phyloP scores from a whole-genome alignment of 2,888 invertebrate species.

The Lampropteryx suffumata region DNA sequence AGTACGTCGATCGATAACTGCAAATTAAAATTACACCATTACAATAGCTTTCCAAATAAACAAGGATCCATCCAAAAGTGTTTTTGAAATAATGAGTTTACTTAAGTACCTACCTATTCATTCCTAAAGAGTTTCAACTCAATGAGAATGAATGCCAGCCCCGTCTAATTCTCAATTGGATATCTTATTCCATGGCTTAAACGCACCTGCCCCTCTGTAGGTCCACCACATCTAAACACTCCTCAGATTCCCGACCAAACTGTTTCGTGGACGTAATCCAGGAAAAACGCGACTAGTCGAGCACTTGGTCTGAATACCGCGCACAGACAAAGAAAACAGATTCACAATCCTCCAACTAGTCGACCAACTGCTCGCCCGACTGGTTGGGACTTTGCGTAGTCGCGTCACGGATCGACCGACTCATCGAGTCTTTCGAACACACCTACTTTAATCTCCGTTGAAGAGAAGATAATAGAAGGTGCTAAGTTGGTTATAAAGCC shows the following conservation, averaged over 20 bases:
- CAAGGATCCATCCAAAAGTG: no score
- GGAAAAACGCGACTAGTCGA: constrained; percentile 44
- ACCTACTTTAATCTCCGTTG: constrained; percentile 76
- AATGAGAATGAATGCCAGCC: constrained; percentile 48
- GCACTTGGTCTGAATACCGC: constrained; percentile 47
- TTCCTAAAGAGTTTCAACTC: constrained; percentile 18
- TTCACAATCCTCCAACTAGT: constrained; percentile 43
- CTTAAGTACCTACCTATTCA: no score
- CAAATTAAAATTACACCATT: no score
- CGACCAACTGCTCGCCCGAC: constrained; percentile 41
- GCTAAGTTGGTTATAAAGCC: constrained; percentile 69
- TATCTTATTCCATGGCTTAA: constrained; percentile 52
- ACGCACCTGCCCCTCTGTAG: constrained; percentile 56
- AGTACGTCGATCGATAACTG: no score
- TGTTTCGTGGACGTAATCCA: constrained; percentile 43
- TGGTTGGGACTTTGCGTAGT: constrained; percentile 20
- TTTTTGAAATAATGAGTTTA: background rate
- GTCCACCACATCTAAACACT: constrained; percentile 38
- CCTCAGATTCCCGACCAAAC: constrained; percentile 18
- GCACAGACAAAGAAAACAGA: constrained; percentile 76
- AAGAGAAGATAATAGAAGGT: constrained; percentile 73
- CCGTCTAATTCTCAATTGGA: constrained; percentile 56
- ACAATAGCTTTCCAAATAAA: no score
- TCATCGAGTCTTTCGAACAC: constrained; percentile 51
- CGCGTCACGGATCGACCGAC: constrained; percentile 49